Conservation (phyloP, 2,797 vertebrate species). For the Nannoperca obscura region DNA sequence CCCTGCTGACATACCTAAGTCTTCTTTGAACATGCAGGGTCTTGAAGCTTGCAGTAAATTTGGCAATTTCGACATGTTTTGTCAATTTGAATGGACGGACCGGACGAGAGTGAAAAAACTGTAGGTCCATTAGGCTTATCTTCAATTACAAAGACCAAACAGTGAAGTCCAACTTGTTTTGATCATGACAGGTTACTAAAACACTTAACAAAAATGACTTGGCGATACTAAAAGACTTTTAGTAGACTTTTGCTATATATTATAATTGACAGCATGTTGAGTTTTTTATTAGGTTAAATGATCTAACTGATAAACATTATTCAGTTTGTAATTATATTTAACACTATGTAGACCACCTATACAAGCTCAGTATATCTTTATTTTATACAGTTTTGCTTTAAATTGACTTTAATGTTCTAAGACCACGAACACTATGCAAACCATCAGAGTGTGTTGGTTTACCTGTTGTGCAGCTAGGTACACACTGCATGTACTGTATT, state of each 20-base stretch:
- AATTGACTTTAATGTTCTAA: neutral
- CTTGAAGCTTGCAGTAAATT: neutral
- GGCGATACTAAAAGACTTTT: no score
- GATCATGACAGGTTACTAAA: neutral
- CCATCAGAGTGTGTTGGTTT: neutral
- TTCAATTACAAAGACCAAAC: neutral
- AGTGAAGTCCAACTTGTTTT: neutral
- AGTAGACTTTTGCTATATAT: neutral
- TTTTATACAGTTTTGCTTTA: neutral
- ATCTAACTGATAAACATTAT: neutral
- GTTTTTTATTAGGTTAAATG: neutral
- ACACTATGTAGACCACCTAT: neutral
- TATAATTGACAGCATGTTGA: neutral
- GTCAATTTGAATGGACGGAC: neutral
- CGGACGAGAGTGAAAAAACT: neutral
- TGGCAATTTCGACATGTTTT: neutral
- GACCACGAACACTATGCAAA: neutral
- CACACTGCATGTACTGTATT: neutral
- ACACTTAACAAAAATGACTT: neutral
- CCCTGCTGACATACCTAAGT: neutral
- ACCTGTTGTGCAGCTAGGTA: neutral
- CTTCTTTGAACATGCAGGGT: neutral
- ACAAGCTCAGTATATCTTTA: no score
- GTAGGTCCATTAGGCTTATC: rapidly evolving
- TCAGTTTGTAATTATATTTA: neutral